Percentiles rank a stretch among this genome's conserved stretches.
These are phyloP conservation scores for Sinhomidia bicolor DNA, from an alignment of 2,888 invertebrate genomes.

Conservation along the genomic window DNA sequence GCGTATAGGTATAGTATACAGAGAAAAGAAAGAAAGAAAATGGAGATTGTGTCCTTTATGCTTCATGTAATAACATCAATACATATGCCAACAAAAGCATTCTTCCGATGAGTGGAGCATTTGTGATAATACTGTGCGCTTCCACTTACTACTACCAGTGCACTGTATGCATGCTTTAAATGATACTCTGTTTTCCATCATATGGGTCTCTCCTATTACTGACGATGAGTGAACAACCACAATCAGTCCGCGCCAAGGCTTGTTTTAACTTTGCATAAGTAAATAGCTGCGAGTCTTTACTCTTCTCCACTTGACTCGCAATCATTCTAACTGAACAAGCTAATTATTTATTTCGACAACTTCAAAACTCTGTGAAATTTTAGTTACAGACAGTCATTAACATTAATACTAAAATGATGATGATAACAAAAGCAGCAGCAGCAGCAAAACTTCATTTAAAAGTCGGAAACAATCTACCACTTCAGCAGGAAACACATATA, in stretches of 20 bases:
- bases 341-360: not conserved
- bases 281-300: not conserved
- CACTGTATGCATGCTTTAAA: too few relatives aligned
- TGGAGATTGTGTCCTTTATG: too few relatives aligned
- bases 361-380: not conserved
- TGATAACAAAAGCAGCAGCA: not conserved
- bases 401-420: not conserved
- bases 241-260: not conserved
- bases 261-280: not conserved
- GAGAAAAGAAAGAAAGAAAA: not conserved
- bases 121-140: too few relatives aligned
- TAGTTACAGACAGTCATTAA: not conserved
- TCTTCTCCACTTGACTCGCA: not conserved
- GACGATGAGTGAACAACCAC: not conserved
- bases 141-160: too few relatives aligned
- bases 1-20: not conserved
- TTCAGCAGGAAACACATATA: not conserved
- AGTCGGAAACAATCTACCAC: not conserved
- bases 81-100: too few relatives aligned
- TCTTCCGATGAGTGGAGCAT: too few relatives aligned
- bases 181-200: not conserved
- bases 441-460: not conserved
- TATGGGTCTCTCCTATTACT: not conserved
- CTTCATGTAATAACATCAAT: too few relatives aligned
- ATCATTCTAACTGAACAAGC: not conserved